Conservation (phyloP, 2,888 invertebrate species). For the Liposcelis brunnea region DNA sequence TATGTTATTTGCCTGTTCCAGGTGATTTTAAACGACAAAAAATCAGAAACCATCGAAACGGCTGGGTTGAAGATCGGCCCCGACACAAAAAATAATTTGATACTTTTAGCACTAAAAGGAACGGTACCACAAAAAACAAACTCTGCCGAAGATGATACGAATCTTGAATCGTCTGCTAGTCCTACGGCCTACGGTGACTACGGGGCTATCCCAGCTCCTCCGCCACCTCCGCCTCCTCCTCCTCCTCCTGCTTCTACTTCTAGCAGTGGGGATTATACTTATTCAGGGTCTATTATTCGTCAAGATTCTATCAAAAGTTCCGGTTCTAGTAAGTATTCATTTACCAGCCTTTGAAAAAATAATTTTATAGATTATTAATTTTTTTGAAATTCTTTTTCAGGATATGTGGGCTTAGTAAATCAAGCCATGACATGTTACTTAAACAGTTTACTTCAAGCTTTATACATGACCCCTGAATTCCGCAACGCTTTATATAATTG, state of each 20-base stretch:
- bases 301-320: no score
- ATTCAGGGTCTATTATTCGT: not conserved
- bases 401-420: conserved; percentile 66
- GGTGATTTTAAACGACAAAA: conserved; percentile 27
- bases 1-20: conserved; percentile 18
- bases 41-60: conserved; percentile 28
- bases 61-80: conserved; percentile 26
- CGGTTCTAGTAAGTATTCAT: no score
- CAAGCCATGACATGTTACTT: conserved; percentile 88
- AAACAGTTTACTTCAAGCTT: conserved; percentile 71
- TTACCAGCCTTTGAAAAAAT: no score
- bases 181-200: conserved; percentile 23
- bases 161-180: conserved; percentile 30
- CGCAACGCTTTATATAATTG: conserved; percentile 73
- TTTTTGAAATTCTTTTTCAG: conserved; percentile 21
- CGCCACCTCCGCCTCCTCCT: conserved; percentile 16
- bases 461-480: conserved; percentile 86
- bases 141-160: conserved; percentile 26
- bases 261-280: conserved; percentile 12
- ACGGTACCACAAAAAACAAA: conserved; percentile 22
- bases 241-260: conserved; percentile 10
- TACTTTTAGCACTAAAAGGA: conserved; percentile 25
- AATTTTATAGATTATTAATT: conserved; percentile 6
- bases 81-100: conserved; percentile 24
- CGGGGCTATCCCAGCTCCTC: conserved; percentile 12